Base-by-base conservation (phyloP, 2,888 invertebrate genomes). In the Digitonthophagus gazella region DNA sequence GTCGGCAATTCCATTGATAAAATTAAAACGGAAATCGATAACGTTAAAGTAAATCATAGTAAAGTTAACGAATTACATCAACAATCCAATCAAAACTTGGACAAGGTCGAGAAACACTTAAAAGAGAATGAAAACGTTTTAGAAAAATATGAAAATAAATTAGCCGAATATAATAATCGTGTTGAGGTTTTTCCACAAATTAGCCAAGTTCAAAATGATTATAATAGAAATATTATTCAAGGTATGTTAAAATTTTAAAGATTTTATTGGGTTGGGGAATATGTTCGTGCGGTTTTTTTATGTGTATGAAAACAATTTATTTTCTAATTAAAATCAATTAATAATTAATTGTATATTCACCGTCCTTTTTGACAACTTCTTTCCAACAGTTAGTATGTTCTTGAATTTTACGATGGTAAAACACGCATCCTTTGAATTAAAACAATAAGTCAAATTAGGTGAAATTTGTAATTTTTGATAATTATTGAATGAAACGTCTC, bases 141-240 rank as follows among this genome's bases (percentile, higher is more conserved):
- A 44, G 85, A 83, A 71, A 87, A 86, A 74, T 88, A 86, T 74
- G 87, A 88, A 74, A 80, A 83, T 66, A 87, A 87, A 74, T 78
- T 89, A 58, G 84, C 83, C 58, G 87, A 88, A 70, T 80, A 79
- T 65, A 82, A 81, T 66, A 81, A 81, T 64, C 76, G 78, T 69
- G 77, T 80, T 64, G 75, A 76, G 61, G 67, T 74, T 16, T 67
- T 74, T 15, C 72, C 74, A 1, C 55, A 72, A 20, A 73, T 72
- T 11, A 71, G 76, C 63, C 72, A 74, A 69, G 75, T 73, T 8
- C 71, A 79, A 20, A 79, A 78, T 11, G 80, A 80, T 72, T 82
- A 80, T 80, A 81, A 81, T 64, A 73, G 77, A 15, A 76, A 75
- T 61, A 78, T 83, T 69, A 73, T 80, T 66, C 77, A 78, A 78